Evolutionary conservation across 2,888 invertebrate species (phyloP).

Genomic region (Catocala fraxini): DNA sequence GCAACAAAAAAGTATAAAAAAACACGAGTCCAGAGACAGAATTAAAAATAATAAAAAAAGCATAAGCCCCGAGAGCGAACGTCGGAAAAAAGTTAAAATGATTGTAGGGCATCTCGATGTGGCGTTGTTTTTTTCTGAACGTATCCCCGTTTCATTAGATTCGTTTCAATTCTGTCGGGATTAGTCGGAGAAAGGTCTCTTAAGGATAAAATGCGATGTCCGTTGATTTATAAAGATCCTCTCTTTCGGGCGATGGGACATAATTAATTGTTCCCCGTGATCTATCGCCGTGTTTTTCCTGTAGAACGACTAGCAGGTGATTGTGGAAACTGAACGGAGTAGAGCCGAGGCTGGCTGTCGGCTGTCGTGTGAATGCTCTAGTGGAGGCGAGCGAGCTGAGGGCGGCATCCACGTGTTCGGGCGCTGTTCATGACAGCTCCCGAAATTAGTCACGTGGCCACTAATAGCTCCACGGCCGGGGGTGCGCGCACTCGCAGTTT

Average conservation of each 20-base stretch:
- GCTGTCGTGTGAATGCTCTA: slow-evolving; percentile 37
- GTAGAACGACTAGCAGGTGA: slow-evolving; percentile 56
- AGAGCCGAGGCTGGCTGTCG: slow-evolving; percentile 33
- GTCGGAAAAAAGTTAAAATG: slow-evolving; percentile 85
- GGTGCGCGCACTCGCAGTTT: slow-evolving; percentile 72
- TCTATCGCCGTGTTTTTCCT: slow-evolving; percentile 66
- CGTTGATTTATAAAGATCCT: slow-evolving; percentile 83
- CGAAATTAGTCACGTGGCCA: slow-evolving; percentile 86
- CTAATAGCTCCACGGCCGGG: slow-evolving; percentile 80
- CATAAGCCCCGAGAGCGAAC: slow-evolving; percentile 76
- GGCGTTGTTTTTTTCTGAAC: slow-evolving; percentile 69
- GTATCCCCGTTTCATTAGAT: slow-evolving; percentile 84
- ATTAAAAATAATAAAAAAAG: slow-evolving; percentile 79
- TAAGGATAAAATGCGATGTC: slow-evolving; percentile 80
- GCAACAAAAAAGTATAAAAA: slow-evolving; percentile 73
- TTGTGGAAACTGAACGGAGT: slow-evolving; percentile 46
- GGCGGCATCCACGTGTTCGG: slow-evolving; percentile 70
- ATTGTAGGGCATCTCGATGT: slow-evolving; percentile 82
- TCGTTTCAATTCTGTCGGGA: slow-evolving; percentile 85
- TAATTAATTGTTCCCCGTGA: slow-evolving; percentile 77
- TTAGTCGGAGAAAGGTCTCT: slow-evolving; percentile 83
- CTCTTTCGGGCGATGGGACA: slow-evolving; percentile 71
- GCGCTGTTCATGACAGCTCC: slow-evolving; percentile 83
- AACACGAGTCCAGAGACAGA: slow-evolving; percentile 77
- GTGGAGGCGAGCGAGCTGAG: slow-evolving; percentile 30